Evolutionary conservation across 2,797 vertebrate species (phyloP).

Genomic region (Epinephelus awoara): DNA sequence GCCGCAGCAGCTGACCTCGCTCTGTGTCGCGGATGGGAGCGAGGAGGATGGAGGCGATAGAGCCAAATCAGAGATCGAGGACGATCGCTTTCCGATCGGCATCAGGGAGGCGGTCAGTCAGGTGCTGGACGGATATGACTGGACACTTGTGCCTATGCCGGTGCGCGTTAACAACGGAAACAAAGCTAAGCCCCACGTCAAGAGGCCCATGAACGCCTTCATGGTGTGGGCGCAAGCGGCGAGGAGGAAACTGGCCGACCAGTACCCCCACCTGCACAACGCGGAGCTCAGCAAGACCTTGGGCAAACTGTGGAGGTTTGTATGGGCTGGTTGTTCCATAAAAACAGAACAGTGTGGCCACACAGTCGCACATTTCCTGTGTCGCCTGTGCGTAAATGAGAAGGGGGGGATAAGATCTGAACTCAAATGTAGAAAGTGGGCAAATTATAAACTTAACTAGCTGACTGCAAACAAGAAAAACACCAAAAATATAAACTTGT

Average conservation of each 20-base stretch:
- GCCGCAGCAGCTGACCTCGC: conserved; percentile 75
- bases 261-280: conserved; percentile 98
- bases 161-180: conserved; percentile 96
- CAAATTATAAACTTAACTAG: neutral
- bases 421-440: conserved; percentile 5
- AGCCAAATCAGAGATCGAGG: conserved; percentile 90
- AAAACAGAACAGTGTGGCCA: conserved; percentile 42
- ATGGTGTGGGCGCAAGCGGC: conserved; percentile 98
- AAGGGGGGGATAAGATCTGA: neutral
- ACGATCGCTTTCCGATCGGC: conserved; percentile 96
- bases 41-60: conserved; percentile 69
- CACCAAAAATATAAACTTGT: neutral
- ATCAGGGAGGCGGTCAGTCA: conserved; percentile 98
- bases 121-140: conserved; percentile 98
- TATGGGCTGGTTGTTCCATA: conserved; percentile 35
- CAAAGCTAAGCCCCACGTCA: conserved; percentile 97
- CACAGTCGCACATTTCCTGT: conserved; percentile 53
- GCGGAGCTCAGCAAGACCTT: conserved; percentile 99
- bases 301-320: conserved; percentile 98
- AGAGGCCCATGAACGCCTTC: conserved; percentile 95
- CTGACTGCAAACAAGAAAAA: neutral
- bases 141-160: conserved; percentile 99
- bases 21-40: conserved; percentile 77
- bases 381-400: conserved; percentile 33
- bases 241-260: conserved; percentile 95